phyloP scores from a whole-genome alignment of 2,888 invertebrate genomes.

The Clistopyga incitator region DNA sequence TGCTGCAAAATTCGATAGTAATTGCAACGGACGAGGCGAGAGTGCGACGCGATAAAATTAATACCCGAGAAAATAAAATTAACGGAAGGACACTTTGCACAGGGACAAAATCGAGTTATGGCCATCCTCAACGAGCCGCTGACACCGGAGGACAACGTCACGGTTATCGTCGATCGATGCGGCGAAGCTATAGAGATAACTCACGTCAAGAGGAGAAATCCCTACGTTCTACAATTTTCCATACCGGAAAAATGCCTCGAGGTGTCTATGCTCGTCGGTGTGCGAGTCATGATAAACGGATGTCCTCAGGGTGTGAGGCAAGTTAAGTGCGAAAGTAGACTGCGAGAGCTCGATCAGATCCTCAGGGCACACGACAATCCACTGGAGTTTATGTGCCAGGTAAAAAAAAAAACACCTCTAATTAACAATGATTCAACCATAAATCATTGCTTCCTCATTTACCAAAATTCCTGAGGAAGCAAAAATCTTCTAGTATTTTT shows the following conservation, averaged over 20 bases:
- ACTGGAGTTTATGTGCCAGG: slow-evolving; percentile 95
- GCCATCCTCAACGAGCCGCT: slow-evolving; percentile 92
- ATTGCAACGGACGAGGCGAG: neutral
- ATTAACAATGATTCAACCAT: neutral
- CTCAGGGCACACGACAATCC: slow-evolving; percentile 92
- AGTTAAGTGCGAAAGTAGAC: slow-evolving; percentile 94
- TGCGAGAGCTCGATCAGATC: slow-evolving; percentile 93
- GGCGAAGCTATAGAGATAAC: slow-evolving; percentile 91
- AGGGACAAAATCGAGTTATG: slow-evolving; percentile 94
- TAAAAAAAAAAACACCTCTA: slow-evolving; percentile 74
- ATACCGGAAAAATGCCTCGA: slow-evolving; percentile 93
- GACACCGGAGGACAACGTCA: slow-evolving; percentile 90
- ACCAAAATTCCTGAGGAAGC: neutral
- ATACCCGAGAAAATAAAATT: slow-evolving; percentile 22
- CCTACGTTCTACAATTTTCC: slow-evolving; percentile 93
- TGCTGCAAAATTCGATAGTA: neutral
- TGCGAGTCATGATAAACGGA: slow-evolving; percentile 93
- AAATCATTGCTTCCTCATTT: neutral
- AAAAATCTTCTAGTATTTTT: neutral
- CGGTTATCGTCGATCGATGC: slow-evolving; percentile 92
- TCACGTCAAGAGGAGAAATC: slow-evolving; percentile 92
- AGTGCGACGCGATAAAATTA: neutral
- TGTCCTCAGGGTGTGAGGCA: slow-evolving; percentile 92
- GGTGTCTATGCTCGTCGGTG: slow-evolving; percentile 92
- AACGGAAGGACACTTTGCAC: slow-evolving; percentile 58